These are phyloP conservation scores for Lycaon pictus DNA, from an alignment of 2,113 vertebrate species.

Conservation along the genomic window DNA sequence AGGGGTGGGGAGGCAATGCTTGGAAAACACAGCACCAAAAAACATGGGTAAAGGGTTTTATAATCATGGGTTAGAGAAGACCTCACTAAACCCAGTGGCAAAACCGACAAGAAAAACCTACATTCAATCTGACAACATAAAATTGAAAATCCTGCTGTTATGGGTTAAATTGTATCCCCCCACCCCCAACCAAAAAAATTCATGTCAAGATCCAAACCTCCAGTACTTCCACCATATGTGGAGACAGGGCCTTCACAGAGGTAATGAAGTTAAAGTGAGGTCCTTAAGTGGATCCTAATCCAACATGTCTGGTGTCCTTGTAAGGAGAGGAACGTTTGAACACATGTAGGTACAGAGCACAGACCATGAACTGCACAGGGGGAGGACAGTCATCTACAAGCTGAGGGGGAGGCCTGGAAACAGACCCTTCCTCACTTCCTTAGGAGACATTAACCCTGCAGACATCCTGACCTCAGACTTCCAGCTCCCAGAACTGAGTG, in stretches of 20 bases:
- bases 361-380: accelerated
- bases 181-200: not conserved
- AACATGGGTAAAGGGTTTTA: not conserved
- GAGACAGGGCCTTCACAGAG: not conserved
- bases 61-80: not conserved
- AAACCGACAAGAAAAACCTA: not conserved
- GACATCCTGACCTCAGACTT: not conserved
- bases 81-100: no score
- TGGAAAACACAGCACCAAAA: not conserved
- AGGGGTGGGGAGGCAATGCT: not conserved
- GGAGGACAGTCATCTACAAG: accelerated
- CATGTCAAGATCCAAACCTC: not conserved
- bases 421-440: not conserved
- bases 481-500: no score
- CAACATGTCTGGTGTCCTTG: not conserved
- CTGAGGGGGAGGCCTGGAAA: not conserved
- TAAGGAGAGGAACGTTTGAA: no score
- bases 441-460: not conserved
- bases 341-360: not conserved
- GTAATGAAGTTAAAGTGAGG: not conserved
- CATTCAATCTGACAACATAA: no score
- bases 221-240: not conserved
- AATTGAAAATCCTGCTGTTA: not conserved
- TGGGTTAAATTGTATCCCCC: not conserved
- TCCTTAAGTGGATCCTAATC: not conserved